phyloP scores from a whole-genome alignment of 2,888 invertebrate genomes.

The Phytoseiulus persimilis region DNA sequence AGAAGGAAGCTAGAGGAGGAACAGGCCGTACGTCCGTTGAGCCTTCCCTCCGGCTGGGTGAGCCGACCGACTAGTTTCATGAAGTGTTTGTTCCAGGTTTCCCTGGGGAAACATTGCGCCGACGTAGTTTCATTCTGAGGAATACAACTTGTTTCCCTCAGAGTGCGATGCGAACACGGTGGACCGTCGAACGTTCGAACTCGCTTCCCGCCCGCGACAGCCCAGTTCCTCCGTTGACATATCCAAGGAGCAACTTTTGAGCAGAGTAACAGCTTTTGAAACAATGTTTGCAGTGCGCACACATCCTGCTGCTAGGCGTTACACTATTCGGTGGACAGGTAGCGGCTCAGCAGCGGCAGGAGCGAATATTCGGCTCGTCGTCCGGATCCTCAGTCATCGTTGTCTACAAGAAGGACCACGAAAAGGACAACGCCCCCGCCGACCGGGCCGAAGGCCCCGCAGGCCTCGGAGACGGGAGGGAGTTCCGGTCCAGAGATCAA shows the following conservation, averaged over 20 bases:
- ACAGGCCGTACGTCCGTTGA: background rate
- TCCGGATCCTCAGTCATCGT: constrained; percentile 26
- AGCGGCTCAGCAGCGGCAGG: background rate
- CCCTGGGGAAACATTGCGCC: background rate
- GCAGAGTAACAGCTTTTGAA: background rate
- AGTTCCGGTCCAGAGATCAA: background rate
- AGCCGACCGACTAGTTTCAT: background rate
- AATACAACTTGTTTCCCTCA: background rate
- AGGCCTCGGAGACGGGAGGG: background rate
- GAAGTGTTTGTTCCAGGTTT: background rate
- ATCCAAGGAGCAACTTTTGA: background rate
- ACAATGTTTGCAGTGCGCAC: background rate
- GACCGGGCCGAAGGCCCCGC: background rate
- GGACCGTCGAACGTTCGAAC: background rate
- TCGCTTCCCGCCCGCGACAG: background rate
- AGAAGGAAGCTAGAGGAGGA: background rate
- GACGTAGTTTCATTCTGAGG: background rate
- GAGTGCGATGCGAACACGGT: background rate
- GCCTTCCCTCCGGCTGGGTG: background rate
- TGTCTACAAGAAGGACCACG: constrained; percentile 34
- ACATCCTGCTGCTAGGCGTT: constrained; percentile 10
- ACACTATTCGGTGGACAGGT: background rate
- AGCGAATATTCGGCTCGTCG: constrained; percentile 15
- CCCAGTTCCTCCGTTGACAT: background rate
- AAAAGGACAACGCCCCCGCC: background rate